phyloP scores from a whole-genome alignment of 2,797 vertebrate genomes.

The Rhinogobio ventralis region DNA sequence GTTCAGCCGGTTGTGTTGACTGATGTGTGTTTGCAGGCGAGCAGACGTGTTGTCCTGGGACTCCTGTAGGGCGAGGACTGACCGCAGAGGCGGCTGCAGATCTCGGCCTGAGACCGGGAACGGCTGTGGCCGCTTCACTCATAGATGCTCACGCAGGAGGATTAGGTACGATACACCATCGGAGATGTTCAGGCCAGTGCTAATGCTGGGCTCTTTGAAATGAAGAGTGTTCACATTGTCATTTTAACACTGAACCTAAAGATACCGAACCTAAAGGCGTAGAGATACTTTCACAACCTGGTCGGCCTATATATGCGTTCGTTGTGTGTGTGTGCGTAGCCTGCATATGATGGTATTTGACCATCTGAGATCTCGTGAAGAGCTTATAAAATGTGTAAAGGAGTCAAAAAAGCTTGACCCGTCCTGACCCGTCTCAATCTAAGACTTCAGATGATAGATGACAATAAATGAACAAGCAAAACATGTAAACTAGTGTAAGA shows the following conservation, averaged over 20 bases:
- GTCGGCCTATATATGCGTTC: too few species aligned
- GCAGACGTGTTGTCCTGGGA: slow-evolving; percentile 84
- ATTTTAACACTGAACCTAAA: too few species aligned
- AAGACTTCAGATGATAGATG: neutral
- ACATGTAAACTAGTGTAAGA: neutral
- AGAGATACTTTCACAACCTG: too few species aligned
- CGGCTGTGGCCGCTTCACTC: slow-evolving; percentile 90
- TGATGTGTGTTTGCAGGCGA: slow-evolving; percentile 77
- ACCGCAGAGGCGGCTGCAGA: slow-evolving; percentile 83
- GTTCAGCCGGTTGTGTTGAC: neutral
- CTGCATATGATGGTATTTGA: too few species aligned
- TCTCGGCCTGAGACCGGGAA: slow-evolving; percentile 84
- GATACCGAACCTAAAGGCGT: too few species aligned
- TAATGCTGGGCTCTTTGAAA: neutral
- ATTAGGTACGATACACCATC: slow-evolving; percentile 79
- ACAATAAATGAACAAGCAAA: neutral
- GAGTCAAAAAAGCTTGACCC: too few species aligned
- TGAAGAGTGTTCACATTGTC: too few species aligned
- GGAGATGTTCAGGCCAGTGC: too few species aligned
- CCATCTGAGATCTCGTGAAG: too few species aligned
- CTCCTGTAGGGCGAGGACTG: slow-evolving; percentile 84
- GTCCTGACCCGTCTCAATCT: too few species aligned
- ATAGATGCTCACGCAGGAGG: slow-evolving; percentile 97
- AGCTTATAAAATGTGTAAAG: too few species aligned
- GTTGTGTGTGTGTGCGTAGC: too few species aligned